Conservation (phyloP, 2,797 vertebrate species). For the Tokudaia muenninki region DNA sequence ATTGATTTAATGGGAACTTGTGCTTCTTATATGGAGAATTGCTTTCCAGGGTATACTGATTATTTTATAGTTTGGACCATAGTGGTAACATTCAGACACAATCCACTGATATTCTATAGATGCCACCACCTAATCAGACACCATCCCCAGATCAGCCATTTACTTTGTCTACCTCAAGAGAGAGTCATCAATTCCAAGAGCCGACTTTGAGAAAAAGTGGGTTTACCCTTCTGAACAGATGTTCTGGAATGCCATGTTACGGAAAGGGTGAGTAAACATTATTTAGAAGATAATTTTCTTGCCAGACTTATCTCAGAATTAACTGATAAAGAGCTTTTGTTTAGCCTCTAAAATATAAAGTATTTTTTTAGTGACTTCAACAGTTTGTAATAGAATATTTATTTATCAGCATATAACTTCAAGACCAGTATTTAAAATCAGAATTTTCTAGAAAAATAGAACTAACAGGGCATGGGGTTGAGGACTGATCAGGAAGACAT, state of each 20-base stretch:
- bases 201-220: constrained; percentile 94
- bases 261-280: constrained; percentile 92
- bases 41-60: neutral
- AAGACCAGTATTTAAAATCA: neutral
- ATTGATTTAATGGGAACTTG: neutral
- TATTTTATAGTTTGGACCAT: neutral
- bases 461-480: neutral
- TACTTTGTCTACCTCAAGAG: constrained; percentile 89
- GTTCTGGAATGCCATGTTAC: constrained; percentile 99
- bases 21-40: neutral
- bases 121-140: constrained; percentile 96
- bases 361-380: neutral
- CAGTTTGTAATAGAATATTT: neutral
- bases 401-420: neutral
- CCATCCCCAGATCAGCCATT: constrained; percentile 95
- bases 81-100: neutral
- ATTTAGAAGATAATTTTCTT: neutral
- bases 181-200: constrained; percentile 95
- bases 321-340: neutral
- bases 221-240: constrained; percentile 98
- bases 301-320: neutral
- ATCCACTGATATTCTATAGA: constrained; percentile 87
- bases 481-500: neutral
- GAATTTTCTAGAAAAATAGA: neutral
- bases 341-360: neutral